A percentile compares a stretch with the other conserved stretches of the same genome.
These are phyloP conservation scores for Gryllus bimaculatus DNA, from an alignment of 1,140 invertebrate genomes.

Conservation along the genomic window DNA sequence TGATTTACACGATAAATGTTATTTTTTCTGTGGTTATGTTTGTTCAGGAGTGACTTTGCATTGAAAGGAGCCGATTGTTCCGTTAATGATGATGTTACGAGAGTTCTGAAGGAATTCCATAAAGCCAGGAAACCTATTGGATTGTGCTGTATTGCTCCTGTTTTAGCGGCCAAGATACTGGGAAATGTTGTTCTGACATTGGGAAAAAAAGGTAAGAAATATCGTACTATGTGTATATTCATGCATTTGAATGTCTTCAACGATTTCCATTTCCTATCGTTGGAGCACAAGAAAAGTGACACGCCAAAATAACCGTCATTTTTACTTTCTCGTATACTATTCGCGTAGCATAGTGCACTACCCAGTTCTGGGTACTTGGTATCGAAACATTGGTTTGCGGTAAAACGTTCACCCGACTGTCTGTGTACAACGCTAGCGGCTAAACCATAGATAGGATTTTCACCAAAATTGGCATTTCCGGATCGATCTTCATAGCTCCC, in stretches of 20 bases:
- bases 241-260: background rate
- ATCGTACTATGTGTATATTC: background rate
- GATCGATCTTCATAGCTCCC: too few species aligned
- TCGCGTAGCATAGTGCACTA: background rate
- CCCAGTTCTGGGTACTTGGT: background rate
- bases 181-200: slow-evolving; percentile 48
- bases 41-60: slow-evolving; percentile 46
- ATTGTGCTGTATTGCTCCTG: slow-evolving; percentile 49
- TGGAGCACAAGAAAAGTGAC: background rate
- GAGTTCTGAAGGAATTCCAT: slow-evolving; percentile 45
- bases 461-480: too few species aligned
- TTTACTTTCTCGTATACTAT: background rate
- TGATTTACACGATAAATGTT: background rate
- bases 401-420: background rate
- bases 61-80: slow-evolving; percentile 42
- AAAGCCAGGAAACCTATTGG: slow-evolving; percentile 46
- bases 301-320: background rate
- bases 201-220: slow-evolving; percentile 36
- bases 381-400: background rate
- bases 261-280: background rate
- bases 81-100: slow-evolving; percentile 41
- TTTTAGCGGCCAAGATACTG: slow-evolving; percentile 44
- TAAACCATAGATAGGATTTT: too few species aligned
- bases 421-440: too few species aligned
- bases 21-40: background rate